phyloP scores from a whole-genome alignment of 2,797 vertebrate genomes.

The Peromyscus attwateri region DNA sequence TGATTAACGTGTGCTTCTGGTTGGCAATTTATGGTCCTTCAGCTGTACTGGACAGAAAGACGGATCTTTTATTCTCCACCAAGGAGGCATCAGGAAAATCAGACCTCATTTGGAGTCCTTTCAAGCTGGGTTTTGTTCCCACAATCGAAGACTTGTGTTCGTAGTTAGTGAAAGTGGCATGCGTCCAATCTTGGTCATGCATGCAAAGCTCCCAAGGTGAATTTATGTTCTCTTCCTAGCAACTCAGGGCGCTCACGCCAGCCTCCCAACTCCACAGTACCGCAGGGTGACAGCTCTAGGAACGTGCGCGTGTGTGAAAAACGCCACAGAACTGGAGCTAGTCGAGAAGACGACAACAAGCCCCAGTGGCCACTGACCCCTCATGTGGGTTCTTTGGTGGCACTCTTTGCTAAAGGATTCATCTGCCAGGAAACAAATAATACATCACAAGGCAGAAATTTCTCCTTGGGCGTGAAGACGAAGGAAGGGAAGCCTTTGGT shows the following conservation, averaged over 20 bases:
- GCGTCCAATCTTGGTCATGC: not conserved
- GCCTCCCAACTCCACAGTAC: not conserved
- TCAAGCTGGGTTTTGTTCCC: constrained; percentile 38
- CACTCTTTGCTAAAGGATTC: constrained; percentile 69
- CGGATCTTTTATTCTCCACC: not conserved
- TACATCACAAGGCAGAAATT: constrained; percentile 79
- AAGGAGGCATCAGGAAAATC: constrained; percentile 34
- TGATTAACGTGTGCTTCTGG: constrained; percentile 18
- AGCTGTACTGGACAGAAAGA: constrained; percentile 19
- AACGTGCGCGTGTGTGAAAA: not conserved
- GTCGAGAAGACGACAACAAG: constrained; percentile 53
- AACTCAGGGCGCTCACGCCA: not conserved
- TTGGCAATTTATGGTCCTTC: constrained; percentile 18
- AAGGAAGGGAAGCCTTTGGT: constrained; percentile 78
- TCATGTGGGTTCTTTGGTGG: constrained; percentile 16
- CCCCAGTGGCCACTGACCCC: not conserved
- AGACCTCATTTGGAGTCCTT: constrained; percentile 38
- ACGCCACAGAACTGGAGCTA: not conserved
- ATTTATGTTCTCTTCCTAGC: constrained; percentile 35
- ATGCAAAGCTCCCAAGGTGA: constrained; percentile 16
- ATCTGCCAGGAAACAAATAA: constrained; percentile 74
- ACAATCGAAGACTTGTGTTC: constrained; percentile 1
- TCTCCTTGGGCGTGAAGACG: constrained; percentile 81
- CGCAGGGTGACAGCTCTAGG: not conserved
- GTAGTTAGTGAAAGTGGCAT: constrained; percentile 48